These are phyloP conservation scores for Ypsolopha scabrella DNA, from an alignment of 2,888 invertebrate species.

Conservation along the genomic window DNA sequence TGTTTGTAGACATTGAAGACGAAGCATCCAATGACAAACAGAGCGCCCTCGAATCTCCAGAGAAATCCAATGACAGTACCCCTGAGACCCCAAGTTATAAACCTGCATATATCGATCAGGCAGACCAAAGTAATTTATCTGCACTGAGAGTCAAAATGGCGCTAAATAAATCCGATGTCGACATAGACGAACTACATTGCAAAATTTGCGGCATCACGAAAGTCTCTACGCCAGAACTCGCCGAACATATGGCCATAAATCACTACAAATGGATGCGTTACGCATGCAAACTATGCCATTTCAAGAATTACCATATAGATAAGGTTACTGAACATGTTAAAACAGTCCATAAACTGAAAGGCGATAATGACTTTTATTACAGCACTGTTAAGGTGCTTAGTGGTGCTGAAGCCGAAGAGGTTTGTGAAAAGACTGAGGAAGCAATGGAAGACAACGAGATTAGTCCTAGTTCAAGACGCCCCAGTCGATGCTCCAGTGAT, in stretches of 20 bases:
- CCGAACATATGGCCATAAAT: constrained; percentile 70
- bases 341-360: constrained; percentile 71
- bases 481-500: constrained; percentile 57
- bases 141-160: constrained; percentile 43
- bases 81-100: constrained; percentile 9
- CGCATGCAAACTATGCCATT: constrained; percentile 81
- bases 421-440: constrained; percentile 20
- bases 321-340: constrained; percentile 76
- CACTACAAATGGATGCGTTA: constrained; percentile 81
- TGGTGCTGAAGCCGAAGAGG: constrained; percentile 44
- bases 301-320: constrained; percentile 74
- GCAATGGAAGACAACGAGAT: constrained; percentile 28
- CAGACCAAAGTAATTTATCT: constrained; percentile 48
- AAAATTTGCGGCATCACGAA: constrained; percentile 50
- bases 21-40: constrained; percentile 19
- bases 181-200: constrained; percentile 53
- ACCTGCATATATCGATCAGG: constrained; percentile 42
- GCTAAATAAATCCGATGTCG: constrained; percentile 32
- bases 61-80: constrained; percentile 14
- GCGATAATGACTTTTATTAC: constrained; percentile 61
- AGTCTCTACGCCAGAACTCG: constrained; percentile 35
- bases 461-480: constrained; percentile 45
- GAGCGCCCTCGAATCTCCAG: constrained; percentile 20
- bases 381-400: constrained; percentile 59
- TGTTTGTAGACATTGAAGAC: constrained; percentile 26